Conservation (phyloP, 1,140 invertebrate species). For the Arctopsyche grandis region DNA sequence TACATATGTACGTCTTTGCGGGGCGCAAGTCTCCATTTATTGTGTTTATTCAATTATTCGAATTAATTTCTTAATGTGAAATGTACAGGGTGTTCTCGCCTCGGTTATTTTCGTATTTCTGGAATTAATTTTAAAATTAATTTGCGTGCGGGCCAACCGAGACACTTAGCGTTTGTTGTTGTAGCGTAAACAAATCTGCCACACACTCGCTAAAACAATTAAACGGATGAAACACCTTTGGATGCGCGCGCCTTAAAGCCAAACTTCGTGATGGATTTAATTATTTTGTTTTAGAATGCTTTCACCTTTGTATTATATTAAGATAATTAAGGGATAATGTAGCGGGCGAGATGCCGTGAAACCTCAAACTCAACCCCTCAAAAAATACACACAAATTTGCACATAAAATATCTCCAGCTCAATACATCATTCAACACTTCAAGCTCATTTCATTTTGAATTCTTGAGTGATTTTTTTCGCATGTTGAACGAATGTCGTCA, state of each 20-base stretch:
- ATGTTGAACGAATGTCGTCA: too few species aligned
- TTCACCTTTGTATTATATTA: constrained; percentile 36
- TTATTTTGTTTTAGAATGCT: constrained; percentile 42
- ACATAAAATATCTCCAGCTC: too few species aligned
- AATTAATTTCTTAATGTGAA: background rate
- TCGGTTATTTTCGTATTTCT: background rate
- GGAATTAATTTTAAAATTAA: constrained; percentile 33
- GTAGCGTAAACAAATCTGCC: constrained; percentile 44
- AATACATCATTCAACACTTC: too few species aligned
- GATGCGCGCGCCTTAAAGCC: constrained; percentile 23
- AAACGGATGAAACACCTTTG: constrained; percentile 43
- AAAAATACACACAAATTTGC: constrained; percentile 2
- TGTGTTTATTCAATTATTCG: background rate
- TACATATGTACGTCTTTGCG: background rate
- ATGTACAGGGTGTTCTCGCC: background rate
- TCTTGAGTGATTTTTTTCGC: too few species aligned
- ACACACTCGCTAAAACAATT: constrained; percentile 45
- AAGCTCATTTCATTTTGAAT: too few species aligned
- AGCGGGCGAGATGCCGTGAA: constrained; percentile 26
- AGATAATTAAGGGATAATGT: constrained; percentile 40
- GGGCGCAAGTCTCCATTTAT: background rate
- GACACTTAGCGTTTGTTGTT: constrained; percentile 43
- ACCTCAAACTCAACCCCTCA: background rate
- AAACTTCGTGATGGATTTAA: constrained; percentile 44
- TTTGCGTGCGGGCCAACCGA: constrained; percentile 8